Evolutionary conservation across 2,888 invertebrate species (phyloP).

Genomic region (Oxyteleia sp.): DNA sequence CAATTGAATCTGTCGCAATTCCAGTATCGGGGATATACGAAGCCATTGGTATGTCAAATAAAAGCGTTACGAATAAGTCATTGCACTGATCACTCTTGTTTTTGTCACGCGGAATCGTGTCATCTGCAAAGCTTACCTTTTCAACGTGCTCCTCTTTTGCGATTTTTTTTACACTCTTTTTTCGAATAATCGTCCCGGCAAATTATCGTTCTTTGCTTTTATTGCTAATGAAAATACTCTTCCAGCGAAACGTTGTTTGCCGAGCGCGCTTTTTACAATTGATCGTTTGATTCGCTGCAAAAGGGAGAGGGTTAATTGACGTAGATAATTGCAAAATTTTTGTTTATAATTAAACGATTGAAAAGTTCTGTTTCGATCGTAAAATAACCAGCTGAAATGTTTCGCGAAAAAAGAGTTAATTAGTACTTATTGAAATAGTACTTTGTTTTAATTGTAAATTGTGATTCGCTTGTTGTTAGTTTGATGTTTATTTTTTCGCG

Average conservation of each 20-base stretch:
- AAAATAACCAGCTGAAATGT: no score
- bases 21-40: conserved; percentile 67
- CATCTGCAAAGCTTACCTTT: conserved; percentile 40
- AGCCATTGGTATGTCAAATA: conserved; percentile 65
- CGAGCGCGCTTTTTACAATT: not conserved
- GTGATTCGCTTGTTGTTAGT: no score
- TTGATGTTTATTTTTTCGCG: no score
- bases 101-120: conserved; percentile 44
- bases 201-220: not conserved
- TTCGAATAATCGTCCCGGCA: conserved; percentile 18
- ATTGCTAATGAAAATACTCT: not conserved
- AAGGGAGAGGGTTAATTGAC: not conserved
- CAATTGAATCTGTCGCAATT: conserved; percentile 73
- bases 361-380: no score
- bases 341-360: no score
- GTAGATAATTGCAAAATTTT: not conserved
- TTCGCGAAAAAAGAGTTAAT: no score
- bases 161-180: conserved; percentile 15
- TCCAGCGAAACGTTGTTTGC: not conserved
- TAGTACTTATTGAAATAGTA: no score
- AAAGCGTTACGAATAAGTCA: conserved; percentile 65
- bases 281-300: not conserved
- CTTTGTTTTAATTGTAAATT: no score
- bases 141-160: not conserved
- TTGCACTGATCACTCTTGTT: conserved; percentile 61